Percentiles rank a stretch among this genome's conserved stretches.
These are phyloP conservation scores for Sabatieria punctata DNA, from an alignment of 2,888 invertebrate species.

Conservation along the genomic window DNA sequence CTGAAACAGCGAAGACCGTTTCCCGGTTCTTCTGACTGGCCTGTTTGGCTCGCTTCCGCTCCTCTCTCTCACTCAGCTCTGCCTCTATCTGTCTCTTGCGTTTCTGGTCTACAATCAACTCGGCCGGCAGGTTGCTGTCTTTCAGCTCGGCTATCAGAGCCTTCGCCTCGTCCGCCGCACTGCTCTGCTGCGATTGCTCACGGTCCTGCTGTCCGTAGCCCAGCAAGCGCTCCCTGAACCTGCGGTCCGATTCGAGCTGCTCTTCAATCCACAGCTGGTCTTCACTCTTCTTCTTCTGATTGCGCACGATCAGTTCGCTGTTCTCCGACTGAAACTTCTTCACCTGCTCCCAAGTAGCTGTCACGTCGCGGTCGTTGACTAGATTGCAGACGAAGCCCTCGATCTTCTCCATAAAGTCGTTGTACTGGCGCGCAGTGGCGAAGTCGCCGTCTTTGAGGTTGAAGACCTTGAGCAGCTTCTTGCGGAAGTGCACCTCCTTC, in stretches of 20 bases:
- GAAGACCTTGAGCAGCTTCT: constrained; percentile 59
- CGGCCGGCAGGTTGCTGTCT: constrained; percentile 4
- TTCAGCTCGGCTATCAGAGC: constrained; percentile 14
- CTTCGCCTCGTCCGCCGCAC: constrained; percentile 13
- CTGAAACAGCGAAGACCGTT: constrained; percentile 35
- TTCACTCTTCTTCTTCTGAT: constrained; percentile 35
- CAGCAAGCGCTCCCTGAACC: not conserved
- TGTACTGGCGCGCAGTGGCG: constrained; percentile 57
- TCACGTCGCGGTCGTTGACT: constrained; percentile 67
- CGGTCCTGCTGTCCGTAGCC: no score
- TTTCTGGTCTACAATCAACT: constrained; percentile 38
- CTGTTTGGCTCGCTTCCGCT: constrained; percentile 15
- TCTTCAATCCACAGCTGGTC: constrained; percentile 66
- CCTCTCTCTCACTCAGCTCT: constrained; percentile 33
- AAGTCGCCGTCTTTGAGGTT: constrained; percentile 94
- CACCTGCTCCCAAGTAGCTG: constrained; percentile 69
- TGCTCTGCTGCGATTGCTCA: no score
- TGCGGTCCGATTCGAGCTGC: constrained; percentile 23
- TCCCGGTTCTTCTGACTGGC: constrained; percentile 12
- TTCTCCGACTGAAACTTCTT: constrained; percentile 78
- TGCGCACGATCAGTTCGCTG: constrained; percentile 38
- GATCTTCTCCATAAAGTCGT: constrained; percentile 88
- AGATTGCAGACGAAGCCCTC: constrained; percentile 82
- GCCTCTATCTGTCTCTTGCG: constrained; percentile 43
- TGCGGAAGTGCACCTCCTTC: constrained; percentile 88